Evolutionary conservation across 2,113 vertebrate genomes (phyloP).

Genomic region (Lethenteron camtschaticum): DNA sequence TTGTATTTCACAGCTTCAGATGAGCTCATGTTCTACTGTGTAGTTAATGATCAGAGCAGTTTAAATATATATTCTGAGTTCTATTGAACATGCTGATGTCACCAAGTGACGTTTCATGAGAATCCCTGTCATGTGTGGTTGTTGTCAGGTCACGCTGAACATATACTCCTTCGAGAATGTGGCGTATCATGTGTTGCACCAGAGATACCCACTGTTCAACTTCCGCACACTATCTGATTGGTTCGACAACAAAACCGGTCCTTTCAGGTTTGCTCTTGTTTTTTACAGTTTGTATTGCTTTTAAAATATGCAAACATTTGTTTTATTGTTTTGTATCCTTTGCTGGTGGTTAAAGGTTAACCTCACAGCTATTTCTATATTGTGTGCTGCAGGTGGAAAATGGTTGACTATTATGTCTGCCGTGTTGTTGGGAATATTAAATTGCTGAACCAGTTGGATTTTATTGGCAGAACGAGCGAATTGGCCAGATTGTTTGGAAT

Average conservation of each 20-base stretch:
- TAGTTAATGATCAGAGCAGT: background rate
- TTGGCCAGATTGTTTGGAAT: constrained; percentile 86
- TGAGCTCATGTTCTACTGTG: too few species aligned
- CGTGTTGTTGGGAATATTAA: constrained; percentile 53
- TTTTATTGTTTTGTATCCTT: background rate
- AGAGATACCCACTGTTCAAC: constrained; percentile 69
- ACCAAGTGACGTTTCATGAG: background rate
- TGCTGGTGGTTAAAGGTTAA: background rate
- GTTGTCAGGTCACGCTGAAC: constrained; percentile 50
- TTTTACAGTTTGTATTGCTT: background rate
- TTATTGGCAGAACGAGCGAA: constrained; percentile 85
- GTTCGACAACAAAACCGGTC: constrained; percentile 74
- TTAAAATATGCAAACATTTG: background rate
- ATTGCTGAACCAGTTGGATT: constrained; percentile 59
- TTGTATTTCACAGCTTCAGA: too few species aligned
- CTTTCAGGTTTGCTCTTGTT: constrained; percentile 41
- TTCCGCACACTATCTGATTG: constrained; percentile 74
- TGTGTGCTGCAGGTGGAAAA: constrained; percentile 48
- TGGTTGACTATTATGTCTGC: constrained; percentile 75
- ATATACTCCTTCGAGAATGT: constrained; percentile 94
- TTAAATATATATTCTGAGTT: constrained; percentile 12
- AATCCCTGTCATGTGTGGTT: constrained; percentile 9
- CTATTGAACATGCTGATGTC: constrained; percentile 8
- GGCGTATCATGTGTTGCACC: constrained; percentile 82
- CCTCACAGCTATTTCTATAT: too few species aligned